A percentile compares a stretch with the other conserved stretches of the same genome.
phyloP scores from a whole-genome alignment of 2,888 invertebrate species.

The Ectropis crepuscularia region DNA sequence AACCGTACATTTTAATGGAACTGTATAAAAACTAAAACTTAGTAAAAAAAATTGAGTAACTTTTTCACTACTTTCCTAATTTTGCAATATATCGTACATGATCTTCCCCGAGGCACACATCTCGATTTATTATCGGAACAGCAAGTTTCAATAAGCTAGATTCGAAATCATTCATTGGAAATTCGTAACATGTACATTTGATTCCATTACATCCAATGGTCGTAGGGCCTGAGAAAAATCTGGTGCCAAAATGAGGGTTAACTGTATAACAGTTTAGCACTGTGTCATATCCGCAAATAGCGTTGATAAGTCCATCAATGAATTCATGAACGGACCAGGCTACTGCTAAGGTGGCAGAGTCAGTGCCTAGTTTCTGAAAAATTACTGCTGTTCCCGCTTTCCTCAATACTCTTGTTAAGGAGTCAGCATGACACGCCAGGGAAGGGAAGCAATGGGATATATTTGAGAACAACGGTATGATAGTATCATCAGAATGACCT shows the following conservation, averaged over 20 bases:
- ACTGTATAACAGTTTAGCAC: conserved; percentile 58
- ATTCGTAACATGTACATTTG: conserved; percentile 50
- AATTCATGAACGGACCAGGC: conserved; percentile 69
- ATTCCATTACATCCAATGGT: conserved; percentile 60
- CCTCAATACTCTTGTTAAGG: conserved; percentile 60
- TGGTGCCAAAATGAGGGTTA: conserved; percentile 66
- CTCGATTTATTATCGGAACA: conserved; percentile 56
- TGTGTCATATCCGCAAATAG: conserved; percentile 55
- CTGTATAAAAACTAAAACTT: conserved; percentile 27
- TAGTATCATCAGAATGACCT: conserved; percentile 68
- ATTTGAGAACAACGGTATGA: conserved; percentile 68
- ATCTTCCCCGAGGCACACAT: conserved; percentile 62
- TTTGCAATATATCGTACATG: conserved; percentile 52
- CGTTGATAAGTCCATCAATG: conserved; percentile 57
- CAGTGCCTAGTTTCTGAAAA: conserved; percentile 56
- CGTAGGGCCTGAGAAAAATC: conserved; percentile 66
- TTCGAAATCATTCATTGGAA: conserved; percentile 60
- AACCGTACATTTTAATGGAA: conserved; percentile 41
- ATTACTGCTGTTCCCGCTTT: conserved; percentile 63
- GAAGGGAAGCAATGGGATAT: conserved; percentile 49
- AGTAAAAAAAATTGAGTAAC: conserved; percentile 6
- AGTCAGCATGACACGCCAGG: conserved; percentile 56
- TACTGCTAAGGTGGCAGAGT: conserved; percentile 57
- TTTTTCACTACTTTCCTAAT: conserved; percentile 16
- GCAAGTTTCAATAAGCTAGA: conserved; percentile 50